A percentile compares a stretch with the other conserved stretches of the same genome.
Evolutionary conservation across 2,797 vertebrate species (phyloP).

Genomic region (Heterohyrax brucei): DNA sequence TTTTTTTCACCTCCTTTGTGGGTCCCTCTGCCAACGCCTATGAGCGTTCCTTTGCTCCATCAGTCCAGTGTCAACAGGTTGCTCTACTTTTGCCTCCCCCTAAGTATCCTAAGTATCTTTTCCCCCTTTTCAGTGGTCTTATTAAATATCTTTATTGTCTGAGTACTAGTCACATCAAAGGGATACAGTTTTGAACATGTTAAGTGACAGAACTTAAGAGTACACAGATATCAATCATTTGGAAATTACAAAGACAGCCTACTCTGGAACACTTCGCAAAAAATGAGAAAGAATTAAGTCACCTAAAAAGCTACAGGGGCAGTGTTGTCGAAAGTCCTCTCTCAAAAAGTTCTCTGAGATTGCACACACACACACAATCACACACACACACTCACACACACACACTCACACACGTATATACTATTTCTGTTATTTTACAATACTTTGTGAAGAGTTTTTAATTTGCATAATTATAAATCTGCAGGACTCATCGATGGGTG

Average conservation of each 20-base stretch:
- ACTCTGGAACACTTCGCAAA: not conserved
- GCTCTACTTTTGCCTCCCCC: accelerated
- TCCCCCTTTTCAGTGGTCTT: not conserved
- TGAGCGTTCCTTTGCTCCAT: not conserved
- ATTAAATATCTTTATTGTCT: not conserved
- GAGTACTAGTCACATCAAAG: not conserved
- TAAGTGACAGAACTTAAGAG: not conserved
- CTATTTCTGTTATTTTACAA: not conserved
- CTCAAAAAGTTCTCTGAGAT: not conserved
- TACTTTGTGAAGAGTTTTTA: not conserved
- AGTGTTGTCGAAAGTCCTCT: not conserved
- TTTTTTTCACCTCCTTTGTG: not conserved
- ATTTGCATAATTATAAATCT: not conserved
- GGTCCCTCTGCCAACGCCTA: not conserved
- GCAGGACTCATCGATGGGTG: not conserved
- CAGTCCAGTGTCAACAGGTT: not conserved
- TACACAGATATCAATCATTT: not conserved
- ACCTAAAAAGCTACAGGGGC: not conserved
- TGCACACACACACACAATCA: too few relatives aligned
- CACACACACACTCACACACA: not conserved
- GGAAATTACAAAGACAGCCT: not conserved
- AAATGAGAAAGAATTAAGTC: not conserved
- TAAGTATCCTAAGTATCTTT: too few relatives aligned
- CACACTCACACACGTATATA: not conserved
- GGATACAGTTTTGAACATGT: not conserved